A percentile compares a stretch with the other conserved stretches of the same genome.
Conservation (phyloP, 1,140 invertebrate genomes). For the Zaprionus davidi region DNA sequence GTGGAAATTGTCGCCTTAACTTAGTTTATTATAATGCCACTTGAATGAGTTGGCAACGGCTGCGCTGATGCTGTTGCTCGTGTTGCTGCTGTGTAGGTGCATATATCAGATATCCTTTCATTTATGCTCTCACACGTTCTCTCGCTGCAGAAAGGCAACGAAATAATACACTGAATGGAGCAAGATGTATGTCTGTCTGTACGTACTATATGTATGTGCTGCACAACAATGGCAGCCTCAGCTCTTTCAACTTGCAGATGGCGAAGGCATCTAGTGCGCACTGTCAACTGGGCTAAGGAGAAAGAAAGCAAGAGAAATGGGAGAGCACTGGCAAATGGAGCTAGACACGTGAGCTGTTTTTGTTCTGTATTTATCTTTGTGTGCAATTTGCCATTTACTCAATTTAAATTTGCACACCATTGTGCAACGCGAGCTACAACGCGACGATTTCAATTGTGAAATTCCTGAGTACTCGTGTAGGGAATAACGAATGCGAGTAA, state of each 20-base stretch:
- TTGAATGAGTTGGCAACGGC: conserved; percentile 72
- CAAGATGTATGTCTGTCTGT: conserved; percentile 28
- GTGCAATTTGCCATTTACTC: conserved; percentile 79
- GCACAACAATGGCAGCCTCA: conserved; percentile 33
- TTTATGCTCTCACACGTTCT: conserved; percentile 60
- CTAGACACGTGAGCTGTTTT: conserved; percentile 61
- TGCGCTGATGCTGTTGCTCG: conserved; percentile 13
- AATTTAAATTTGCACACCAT: conserved; percentile 71
- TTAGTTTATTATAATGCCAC: conserved; percentile 81
- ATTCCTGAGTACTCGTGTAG: conserved; percentile 4
- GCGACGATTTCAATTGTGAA: conserved; percentile 39
- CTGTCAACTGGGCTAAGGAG: conserved; percentile 17
- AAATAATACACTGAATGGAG: conserved; percentile 62
- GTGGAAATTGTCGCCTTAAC: conserved; percentile 77
- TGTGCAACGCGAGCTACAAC: conserved; percentile 41
- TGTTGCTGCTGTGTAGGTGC: conserved; percentile 20
- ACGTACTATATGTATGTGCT: conserved; percentile 5
- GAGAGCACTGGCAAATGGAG: conserved; percentile 46
- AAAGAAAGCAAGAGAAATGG: conserved; percentile 10
- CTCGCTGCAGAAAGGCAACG: conserved; percentile 48
- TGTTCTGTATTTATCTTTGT: conserved; percentile 45
- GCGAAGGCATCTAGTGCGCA: conserved; percentile 19
- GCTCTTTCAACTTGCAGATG: conserved; percentile 9
- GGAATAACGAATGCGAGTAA: background rate
- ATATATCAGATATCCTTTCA: conserved; percentile 56